Evolutionary conservation across 2,797 vertebrate species (phyloP).

Genomic region (Galago senegalensis): DNA sequence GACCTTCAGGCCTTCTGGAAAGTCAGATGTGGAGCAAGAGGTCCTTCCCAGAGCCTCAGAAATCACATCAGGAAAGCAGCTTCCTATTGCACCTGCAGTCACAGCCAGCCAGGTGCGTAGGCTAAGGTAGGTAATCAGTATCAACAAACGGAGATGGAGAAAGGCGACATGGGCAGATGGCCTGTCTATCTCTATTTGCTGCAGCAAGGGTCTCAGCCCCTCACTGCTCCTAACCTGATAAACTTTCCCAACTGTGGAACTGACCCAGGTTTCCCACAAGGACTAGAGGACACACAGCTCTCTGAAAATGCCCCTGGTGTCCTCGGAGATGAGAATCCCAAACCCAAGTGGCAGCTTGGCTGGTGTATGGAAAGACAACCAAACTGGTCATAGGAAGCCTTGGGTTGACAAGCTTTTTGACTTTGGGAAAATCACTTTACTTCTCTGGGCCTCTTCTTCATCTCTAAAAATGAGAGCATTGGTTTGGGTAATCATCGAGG

Average conservation of each 20-base stretch:
- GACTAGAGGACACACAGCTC: background rate
- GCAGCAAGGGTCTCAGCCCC: background rate
- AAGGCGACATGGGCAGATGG: fast-evolving
- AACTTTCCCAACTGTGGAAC: background rate
- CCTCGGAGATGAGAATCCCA: background rate
- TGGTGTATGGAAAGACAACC: background rate
- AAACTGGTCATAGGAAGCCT: background rate
- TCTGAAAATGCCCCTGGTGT: background rate
- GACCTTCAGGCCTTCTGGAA: background rate
- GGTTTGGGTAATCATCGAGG: background rate
- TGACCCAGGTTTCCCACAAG: background rate
- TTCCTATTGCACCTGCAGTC: background rate
- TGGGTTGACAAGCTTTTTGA: background rate
- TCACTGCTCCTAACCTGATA: background rate
- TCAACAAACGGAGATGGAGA: background rate
- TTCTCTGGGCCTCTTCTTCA: background rate
- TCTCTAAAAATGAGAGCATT: background rate
- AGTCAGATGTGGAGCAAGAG: background rate
- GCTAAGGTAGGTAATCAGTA: background rate
- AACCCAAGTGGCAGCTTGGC: background rate
- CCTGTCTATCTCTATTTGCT: background rate
- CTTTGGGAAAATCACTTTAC: background rate
- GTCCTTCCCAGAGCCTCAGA: slow-evolving; percentile 45
- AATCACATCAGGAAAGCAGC: background rate
- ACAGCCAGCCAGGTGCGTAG: background rate